Evolutionary conservation across 2,797 vertebrate genomes (phyloP).

Genomic region (Phaenicophaeus curvirostris): DNA sequence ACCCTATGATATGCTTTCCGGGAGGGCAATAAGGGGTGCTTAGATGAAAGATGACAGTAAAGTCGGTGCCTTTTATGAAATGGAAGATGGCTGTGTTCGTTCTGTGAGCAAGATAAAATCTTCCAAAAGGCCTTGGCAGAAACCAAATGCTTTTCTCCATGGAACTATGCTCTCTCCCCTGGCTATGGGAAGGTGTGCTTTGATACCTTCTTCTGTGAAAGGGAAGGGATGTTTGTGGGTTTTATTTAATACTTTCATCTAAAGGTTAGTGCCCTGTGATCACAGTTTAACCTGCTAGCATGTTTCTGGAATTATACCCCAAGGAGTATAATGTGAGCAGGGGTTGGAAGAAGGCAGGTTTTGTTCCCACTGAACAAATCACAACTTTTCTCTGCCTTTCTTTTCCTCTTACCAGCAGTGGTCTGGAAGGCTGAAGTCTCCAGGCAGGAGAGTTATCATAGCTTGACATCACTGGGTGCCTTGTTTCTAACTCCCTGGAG

Average conservation of each 20-base stretch:
- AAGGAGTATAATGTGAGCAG: not conserved
- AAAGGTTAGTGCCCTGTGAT: not conserved
- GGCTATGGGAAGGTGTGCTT: not conserved
- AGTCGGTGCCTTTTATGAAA: not conserved
- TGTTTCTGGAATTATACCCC: not conserved
- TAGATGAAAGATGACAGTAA: not conserved
- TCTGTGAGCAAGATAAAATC: not conserved
- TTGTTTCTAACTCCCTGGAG: not conserved
- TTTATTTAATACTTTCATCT: not conserved
- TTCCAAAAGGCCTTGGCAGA: not conserved
- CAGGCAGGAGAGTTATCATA: not conserved
- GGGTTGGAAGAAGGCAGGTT: not conserved
- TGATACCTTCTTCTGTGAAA: not conserved
- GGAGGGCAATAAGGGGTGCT: not conserved
- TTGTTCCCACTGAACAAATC: not conserved
- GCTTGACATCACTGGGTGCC: not conserved
- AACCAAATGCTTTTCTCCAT: not conserved
- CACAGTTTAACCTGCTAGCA: not conserved
- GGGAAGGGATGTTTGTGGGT: not conserved
- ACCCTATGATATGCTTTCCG: not conserved
- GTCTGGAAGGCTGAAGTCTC: not conserved
- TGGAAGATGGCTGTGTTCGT: not conserved
- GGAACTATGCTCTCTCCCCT: not conserved
- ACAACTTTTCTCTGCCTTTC: not conserved
- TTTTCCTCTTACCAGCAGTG: not conserved